Base-by-base conservation (phyloP, 2,888 invertebrate genomes). In the Dryococelus australis region DNA sequence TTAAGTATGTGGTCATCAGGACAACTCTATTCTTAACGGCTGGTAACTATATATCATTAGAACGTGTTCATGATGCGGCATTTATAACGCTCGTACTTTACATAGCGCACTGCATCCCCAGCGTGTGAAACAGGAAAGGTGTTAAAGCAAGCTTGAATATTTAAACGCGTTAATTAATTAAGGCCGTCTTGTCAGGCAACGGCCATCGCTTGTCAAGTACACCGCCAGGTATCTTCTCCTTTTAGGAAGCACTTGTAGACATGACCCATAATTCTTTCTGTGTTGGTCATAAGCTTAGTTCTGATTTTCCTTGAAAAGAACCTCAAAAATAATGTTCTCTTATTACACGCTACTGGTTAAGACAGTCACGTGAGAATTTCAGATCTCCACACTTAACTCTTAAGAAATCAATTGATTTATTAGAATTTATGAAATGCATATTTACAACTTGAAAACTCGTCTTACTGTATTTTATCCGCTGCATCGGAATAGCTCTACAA, bases 1-100 rank as follows among this genome's bases (percentile, higher is more conserved):
- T 65, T 65, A 65, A 65, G 65, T 65, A 65, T n/a, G 65, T 65
- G 65, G 65, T 65, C 65, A 65, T 65, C 65, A 65, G 65, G 16
- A 65, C 65, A 65, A 65, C 65, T 65, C 65, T 65, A 65, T 65
- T 65, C 65, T 65, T 65, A 65, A 65, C 65, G 65, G 65, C 65
- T 65, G 20, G 65, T 65, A 65, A 65, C 65, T 65, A 65, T 65
- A 65, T 65, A 65, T 65, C 65, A 65, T 65, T 65, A 65, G n/a
- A 65, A 65, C 65, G n/a, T 65, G 65, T 20, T n/a, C 65, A 65
- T n/a, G 65, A 65, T 65, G 65, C 65, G 65, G 65, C 65, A n/a
- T 65, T 65, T 65, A 65, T 65, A 65, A 65, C 65, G 16, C 65
- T 65, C 65, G n/a, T n/a, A 16, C 24, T 65, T 65, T n/a, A 65